A percentile compares a stretch with the other conserved stretches of the same genome.
phyloP scores from a whole-genome alignment of 2,888 invertebrate species.

The Thereva unica region DNA sequence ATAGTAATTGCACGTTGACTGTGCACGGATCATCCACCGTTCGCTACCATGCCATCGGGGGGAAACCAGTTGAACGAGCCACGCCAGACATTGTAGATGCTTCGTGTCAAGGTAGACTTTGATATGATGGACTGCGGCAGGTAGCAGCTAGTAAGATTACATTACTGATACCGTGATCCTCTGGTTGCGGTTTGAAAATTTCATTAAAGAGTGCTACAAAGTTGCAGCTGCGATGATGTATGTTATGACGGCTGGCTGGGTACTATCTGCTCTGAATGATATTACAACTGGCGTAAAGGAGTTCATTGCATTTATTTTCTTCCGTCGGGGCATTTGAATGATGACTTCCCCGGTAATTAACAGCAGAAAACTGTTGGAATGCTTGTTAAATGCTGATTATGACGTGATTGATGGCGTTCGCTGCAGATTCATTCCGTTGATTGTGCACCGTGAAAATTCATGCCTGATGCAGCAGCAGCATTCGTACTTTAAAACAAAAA shows the following conservation, averaged over 20 bases:
- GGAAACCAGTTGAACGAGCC: constrained; percentile 7
- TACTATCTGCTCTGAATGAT: too few species aligned
- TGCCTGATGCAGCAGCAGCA: too few species aligned
- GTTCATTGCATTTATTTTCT: too few species aligned
- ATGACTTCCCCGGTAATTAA: background rate
- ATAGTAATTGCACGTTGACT: constrained; percentile 3
- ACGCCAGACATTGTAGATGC: background rate
- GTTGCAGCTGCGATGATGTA: constrained; percentile 7
- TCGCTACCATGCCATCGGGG: constrained; percentile 4
- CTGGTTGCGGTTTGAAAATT: constrained; percentile 20
- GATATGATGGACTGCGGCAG: constrained; percentile 17
- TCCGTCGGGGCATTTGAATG: constrained; percentile 1
- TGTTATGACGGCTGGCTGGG: background rate
- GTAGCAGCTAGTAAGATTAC: constrained; percentile 22
- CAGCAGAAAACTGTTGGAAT: too few species aligned
- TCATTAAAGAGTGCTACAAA: constrained; percentile 16
- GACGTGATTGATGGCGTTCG: too few species aligned
- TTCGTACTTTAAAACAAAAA: too few species aligned
- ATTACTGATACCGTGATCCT: constrained; percentile 14
- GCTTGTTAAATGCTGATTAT: too few species aligned
- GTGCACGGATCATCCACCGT: constrained; percentile 13
- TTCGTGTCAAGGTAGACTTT: background rate
- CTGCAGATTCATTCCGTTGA: too few species aligned
- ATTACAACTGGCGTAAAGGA: too few species aligned
- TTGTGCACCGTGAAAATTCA: too few species aligned